A percentile compares a stretch with the other conserved stretches of the same genome.
Evolutionary conservation across 1,140 invertebrate genomes (phyloP).

Genomic region (Alviniconcha marisindica): DNA sequence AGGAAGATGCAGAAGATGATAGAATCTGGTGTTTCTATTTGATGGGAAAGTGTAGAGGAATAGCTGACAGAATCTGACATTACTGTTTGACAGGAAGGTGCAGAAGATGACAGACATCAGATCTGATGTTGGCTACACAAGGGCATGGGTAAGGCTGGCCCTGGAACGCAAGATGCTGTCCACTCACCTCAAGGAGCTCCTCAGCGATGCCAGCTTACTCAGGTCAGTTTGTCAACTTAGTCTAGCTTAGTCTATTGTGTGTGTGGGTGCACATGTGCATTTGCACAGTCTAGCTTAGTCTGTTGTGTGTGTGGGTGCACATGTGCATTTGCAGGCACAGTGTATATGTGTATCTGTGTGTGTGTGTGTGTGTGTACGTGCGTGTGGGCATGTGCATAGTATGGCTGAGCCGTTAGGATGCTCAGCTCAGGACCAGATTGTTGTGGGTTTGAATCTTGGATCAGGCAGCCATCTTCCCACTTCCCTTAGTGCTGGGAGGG

Average conservation of each 20-base stretch:
- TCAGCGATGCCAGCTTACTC: constrained; percentile 91
- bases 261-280: background rate
- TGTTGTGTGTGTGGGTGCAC: background rate
- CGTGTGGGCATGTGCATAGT: too few relatives aligned
- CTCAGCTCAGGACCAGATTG: too few relatives aligned
- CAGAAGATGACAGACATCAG: constrained; percentile 86
- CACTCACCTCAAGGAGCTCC: constrained; percentile 91
- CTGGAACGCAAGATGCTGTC: constrained; percentile 99
- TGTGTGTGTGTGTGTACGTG: background rate
- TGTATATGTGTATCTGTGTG: background rate
- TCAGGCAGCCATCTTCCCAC: too few relatives aligned
- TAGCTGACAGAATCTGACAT: too few relatives aligned
- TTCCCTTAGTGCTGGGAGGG: too few relatives aligned
- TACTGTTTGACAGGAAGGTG: constrained; percentile 84
- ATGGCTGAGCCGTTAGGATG: too few relatives aligned
- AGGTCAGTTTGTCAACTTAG: constrained; percentile 76
- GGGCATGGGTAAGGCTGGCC: constrained; percentile 96
- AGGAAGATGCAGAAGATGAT: constrained; percentile 96
- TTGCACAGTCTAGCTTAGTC: background rate
- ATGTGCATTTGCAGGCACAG: background rate
- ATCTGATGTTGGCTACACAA: constrained; percentile 97
- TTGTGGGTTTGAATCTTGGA: too few relatives aligned
- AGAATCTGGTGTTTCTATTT: too few relatives aligned
- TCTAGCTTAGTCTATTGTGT: background rate
- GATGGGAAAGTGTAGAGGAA: too few relatives aligned